Evolutionary conservation across 2,797 vertebrate species (phyloP).

Genomic region (Geotria australis): DNA sequence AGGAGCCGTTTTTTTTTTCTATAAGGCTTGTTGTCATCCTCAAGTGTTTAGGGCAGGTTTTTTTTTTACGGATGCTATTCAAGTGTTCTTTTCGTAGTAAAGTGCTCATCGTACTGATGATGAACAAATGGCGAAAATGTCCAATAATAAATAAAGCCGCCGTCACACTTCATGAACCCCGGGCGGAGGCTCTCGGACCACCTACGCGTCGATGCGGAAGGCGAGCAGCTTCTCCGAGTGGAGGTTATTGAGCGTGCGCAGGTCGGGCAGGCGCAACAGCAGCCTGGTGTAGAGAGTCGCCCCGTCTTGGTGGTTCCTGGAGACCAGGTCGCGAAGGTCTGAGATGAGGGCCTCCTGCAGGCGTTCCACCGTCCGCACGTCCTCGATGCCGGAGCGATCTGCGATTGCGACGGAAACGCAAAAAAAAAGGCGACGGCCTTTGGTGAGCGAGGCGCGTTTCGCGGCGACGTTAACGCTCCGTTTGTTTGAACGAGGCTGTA

Average conservation of each 20-base stretch:
- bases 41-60: too few species aligned
- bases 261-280: conserved; percentile 24
- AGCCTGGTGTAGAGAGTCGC: conserved; percentile 19
- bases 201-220: conserved; percentile 25
- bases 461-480: too few species aligned
- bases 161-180: not conserved
- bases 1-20: too few species aligned
- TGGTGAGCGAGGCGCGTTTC: too few species aligned
- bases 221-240: conserved; percentile 35
- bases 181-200: not conserved
- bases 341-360: conserved; percentile 25
- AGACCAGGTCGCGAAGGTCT: conserved; percentile 18
- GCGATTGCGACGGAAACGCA: not conserved
- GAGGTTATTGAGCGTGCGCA: conserved; percentile 28
- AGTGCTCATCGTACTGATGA: too few species aligned
- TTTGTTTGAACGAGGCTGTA: too few species aligned
- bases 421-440: not conserved
- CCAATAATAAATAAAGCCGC: too few species aligned
- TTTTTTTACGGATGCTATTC: too few species aligned
- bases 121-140: too few species aligned
- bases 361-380: conserved; percentile 19
- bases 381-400: conserved; percentile 21
- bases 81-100: too few species aligned
- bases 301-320: conserved; percentile 15
- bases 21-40: too few species aligned